These are phyloP conservation scores for Hippopotamus amphibius DNA, from an alignment of 2,113 vertebrate species.

Conservation along the genomic window DNA sequence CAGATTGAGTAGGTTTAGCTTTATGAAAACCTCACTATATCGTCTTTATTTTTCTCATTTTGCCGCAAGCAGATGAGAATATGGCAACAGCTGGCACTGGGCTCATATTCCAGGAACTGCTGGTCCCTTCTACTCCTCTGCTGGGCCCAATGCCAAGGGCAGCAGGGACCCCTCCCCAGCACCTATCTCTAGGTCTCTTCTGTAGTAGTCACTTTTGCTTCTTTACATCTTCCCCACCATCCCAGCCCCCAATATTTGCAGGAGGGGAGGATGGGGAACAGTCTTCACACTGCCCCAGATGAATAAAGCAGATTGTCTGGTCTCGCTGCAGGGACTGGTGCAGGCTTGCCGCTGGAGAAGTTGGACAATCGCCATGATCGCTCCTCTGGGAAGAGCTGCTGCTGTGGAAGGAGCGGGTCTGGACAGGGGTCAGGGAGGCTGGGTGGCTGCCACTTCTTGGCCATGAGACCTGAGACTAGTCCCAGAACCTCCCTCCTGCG, in stretches of 20 bases:
- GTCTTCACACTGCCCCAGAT: not conserved
- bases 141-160: not conserved
- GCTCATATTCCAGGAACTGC: not conserved
- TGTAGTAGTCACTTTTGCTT: not conserved
- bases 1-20: accelerated
- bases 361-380: accelerated
- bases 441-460: accelerated
- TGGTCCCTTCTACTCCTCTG: not conserved
- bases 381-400: not conserved
- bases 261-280: not conserved
- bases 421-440: not conserved
- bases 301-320: no score
- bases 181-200: no score
- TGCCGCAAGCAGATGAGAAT: not conserved
- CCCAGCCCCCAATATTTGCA: accelerated
- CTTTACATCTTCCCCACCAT: accelerated
- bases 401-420: not conserved
- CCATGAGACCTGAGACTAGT: not conserved
- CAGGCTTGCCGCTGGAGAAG: not conserved
- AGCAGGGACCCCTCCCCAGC: not conserved
- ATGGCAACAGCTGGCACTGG: not conserved
- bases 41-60: not conserved
- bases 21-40: not conserved
- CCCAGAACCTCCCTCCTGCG: not conserved
- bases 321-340: not conserved